Evolutionary conservation across 1,140 invertebrate genomes (phyloP), one percentile per base, ranked within the genome.

Genomic region (Aphidius ervi): DNA sequence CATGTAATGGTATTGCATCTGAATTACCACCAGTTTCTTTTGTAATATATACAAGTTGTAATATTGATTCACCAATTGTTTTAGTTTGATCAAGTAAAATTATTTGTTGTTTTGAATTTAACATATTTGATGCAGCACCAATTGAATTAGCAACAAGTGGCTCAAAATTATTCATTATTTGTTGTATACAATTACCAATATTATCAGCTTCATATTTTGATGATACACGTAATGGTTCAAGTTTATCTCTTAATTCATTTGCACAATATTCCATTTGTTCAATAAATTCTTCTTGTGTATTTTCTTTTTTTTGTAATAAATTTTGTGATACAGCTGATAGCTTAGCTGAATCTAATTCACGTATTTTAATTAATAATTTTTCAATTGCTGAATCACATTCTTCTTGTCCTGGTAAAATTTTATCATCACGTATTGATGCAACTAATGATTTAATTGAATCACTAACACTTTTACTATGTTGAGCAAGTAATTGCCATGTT

Each of bases 381-480:
- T 93, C 88, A 56, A 97, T 86, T 0, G 92, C 92, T 2, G 84
- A 82, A 46, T 94, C 91, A 75, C 96, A 97, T 78, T 99, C 95
- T 5, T 89, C 88, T 72, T 97, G 94, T 0, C 97, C 97, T 0
- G 97, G 96, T 31, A 31, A 31, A 3, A 31, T 31, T 0, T 95
- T 95, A 73, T 93, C 94, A 68, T 98, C 95, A 46, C 94, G 89
- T 62, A 98, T 96, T 46, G 93, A 91, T 39, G 92, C 87, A 0
- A 97, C 94, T 3, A 99, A 82, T 9, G 88, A 86, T 76, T 98
- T 99, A 65, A 99, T 98, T 1, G 94, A 93, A 73, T 99, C 95
- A 10, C 94, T 97, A 0, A 99, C 94, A 67, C 87, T 90, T 75
- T 95, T 97, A 68, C 94, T 97, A 76, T 97, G 93, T 68, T 87